Evolutionary conservation across 2,888 invertebrate genomes (phyloP).

Genomic region (Agapostemon virescens): DNA sequence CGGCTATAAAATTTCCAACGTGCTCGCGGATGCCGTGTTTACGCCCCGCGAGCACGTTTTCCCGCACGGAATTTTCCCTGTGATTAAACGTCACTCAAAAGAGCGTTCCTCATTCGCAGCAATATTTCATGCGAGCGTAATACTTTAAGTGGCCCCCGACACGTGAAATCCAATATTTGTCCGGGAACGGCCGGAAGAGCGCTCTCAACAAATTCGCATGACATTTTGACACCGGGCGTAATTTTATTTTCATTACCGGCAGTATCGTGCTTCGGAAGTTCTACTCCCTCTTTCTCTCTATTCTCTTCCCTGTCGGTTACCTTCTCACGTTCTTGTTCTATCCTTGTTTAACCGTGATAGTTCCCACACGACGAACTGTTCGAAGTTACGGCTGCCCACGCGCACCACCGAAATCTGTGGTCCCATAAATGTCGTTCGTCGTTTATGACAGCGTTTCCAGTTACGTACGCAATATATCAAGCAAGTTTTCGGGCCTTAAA

Average conservation of each 20-base stretch:
- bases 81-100: constrained; percentile 26
- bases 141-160: constrained; percentile 43
- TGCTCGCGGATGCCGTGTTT: background rate
- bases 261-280: constrained; percentile 34
- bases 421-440: constrained; percentile 63
- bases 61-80: constrained; percentile 21
- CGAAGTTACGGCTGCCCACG: constrained; percentile 31
- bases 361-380: constrained; percentile 23
- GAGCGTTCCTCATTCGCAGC: constrained; percentile 10
- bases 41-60: background rate
- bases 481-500: constrained; percentile 47
- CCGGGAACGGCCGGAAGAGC: constrained; percentile 16
- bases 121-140: constrained; percentile 48
- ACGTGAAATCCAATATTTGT: constrained; percentile 49
- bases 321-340: background rate
- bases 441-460: constrained; percentile 58
- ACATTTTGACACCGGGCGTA: constrained; percentile 44
- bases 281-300: no score
- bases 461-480: constrained; percentile 40
- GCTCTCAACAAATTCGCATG: constrained; percentile 33
- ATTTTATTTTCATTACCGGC: constrained; percentile 51
- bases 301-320: background rate
- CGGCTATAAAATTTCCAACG: constrained; percentile 4
- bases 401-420: constrained; percentile 47
- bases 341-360: background rate